Evolutionary conservation across 1,140 invertebrate genomes (phyloP).

Genomic region (Camponotus pennsylvanicus): DNA sequence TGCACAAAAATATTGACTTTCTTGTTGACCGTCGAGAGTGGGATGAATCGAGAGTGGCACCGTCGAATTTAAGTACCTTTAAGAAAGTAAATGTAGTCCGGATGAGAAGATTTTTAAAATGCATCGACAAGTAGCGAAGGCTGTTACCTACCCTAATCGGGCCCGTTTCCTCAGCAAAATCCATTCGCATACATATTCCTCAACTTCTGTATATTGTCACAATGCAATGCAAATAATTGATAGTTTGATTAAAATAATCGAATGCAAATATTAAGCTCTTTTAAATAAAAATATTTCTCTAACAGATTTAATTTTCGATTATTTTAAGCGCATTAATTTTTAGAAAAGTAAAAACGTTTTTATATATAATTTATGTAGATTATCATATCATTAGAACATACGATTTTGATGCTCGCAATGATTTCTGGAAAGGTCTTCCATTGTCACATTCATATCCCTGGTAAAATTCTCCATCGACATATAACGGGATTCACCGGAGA

Average conservation of each 20-base stretch:
- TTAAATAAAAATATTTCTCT: neutral
- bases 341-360: neutral
- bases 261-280: neutral
- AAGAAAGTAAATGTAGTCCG: constrained; percentile 31
- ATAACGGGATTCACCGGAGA: constrained; percentile 12
- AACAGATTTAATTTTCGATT: neutral
- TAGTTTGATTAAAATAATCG: neutral
- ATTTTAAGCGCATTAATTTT: neutral
- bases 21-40: constrained; percentile 66
- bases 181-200: neutral
- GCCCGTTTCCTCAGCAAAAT: neutral
- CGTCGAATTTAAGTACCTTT: constrained; percentile 37
- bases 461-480: constrained; percentile 13
- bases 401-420: neutral
- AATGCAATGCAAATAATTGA: neutral
- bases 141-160: constrained; percentile 18
- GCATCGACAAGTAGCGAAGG: neutral
- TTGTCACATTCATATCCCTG: neutral
- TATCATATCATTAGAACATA: neutral
- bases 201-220: neutral
- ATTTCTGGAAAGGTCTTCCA: neutral
- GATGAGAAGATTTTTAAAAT: constrained; percentile 36
- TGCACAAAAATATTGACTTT: constrained; percentile 69
- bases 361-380: too few relatives aligned
- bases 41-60: constrained; percentile 19